A percentile compares a stretch with the other conserved stretches of the same genome.
phyloP scores from a whole-genome alignment of 2,113 vertebrate species.

The Tapirus terrestris region DNA sequence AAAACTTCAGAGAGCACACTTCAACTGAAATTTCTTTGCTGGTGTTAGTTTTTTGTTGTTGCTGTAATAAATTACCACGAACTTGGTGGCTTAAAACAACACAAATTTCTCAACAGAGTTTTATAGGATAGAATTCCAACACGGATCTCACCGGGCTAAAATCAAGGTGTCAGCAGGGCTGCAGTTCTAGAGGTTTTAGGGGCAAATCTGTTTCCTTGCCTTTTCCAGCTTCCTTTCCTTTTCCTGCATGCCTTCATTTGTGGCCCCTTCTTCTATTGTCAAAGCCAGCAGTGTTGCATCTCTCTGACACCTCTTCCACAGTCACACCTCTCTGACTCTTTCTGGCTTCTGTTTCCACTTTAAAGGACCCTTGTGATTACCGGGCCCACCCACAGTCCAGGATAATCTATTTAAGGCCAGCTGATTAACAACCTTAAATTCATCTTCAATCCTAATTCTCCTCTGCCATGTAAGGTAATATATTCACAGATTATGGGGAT shows the following conservation, averaged over 20 bases:
- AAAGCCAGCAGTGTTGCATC: not conserved
- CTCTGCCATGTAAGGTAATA: not conserved
- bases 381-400: not conserved
- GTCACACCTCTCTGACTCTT: not conserved
- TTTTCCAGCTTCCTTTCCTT: not conserved
- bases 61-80: not conserved
- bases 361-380: not conserved
- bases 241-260: too few relatives aligned
- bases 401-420: not conserved
- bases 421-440: not conserved
- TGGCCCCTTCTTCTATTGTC: not conserved
- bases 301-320: not conserved
- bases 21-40: not conserved
- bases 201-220: not conserved
- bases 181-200: not conserved
- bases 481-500: not conserved
- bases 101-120: not conserved
- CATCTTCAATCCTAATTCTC: not conserved
- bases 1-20: not conserved
- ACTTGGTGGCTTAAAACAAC: not conserved
- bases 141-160: not conserved
- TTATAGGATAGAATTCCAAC: not conserved
- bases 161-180: not conserved
- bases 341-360: not conserved
- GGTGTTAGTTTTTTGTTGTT: not conserved